Base-by-base conservation (phyloP, 2,797 vertebrate genomes). In the Novumbra hubbsi region DNA sequence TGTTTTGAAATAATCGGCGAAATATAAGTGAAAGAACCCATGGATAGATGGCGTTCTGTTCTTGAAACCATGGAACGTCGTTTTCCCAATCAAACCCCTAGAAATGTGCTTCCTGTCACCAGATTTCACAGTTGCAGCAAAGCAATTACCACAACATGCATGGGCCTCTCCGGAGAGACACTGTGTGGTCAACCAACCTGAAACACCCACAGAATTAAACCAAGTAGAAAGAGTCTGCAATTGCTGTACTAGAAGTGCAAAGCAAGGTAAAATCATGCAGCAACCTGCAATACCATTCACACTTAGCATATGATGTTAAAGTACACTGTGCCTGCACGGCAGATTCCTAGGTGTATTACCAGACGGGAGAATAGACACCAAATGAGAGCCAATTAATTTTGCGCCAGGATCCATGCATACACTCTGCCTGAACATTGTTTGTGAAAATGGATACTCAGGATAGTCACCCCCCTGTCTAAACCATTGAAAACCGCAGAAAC, bases 131-230 rank as follows among this genome's bases (percentile, higher is more conserved):
- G 75, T 63, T 78, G 73, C 49, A 73, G 71, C 74, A 80, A 85
- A 83, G 68, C 68, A 86, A 89, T 85, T 86, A 77, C 70, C 76
- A 80, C 76, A 80, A 70, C 82, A 82, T 70, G 76, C 34, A 68
- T 73, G 60, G 67, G 70, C 68, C 48, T 49, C 32, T 52, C 60
- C 55, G 60, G 69, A 69, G 38, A 72, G 66, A 71, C 60, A 67
- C 45, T 63, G 12, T 32, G 74, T 66, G 65, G 72, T 67, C 71
- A 80, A 70, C 70, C 73, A 66, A 78, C 73, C 67, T 30, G 62
- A 34, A 74, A 24, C 32, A 32, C 15, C 16, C 45, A 28, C 62
- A 64, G 38, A 52, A 73, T 75, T 38, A 5, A 64, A 63, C 17
- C 57, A 27, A 65, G 52, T 24, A 60, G 70, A 15, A 73, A 66